phyloP scores from a whole-genome alignment of 1,140 invertebrate species.

The Drosophila subpulchrella region DNA sequence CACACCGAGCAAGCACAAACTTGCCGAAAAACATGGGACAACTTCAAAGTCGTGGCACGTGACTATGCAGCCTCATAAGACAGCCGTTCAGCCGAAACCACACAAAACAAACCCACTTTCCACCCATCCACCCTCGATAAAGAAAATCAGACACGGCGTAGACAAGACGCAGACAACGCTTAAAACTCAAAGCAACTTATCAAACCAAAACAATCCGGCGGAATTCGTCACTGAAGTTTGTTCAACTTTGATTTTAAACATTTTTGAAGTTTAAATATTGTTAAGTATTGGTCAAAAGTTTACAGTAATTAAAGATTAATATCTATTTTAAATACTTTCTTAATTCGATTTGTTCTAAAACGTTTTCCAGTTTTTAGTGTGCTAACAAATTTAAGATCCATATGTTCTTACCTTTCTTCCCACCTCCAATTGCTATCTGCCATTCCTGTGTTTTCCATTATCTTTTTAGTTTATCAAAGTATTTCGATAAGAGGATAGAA shows the following conservation, averaged over 20 bases:
- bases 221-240: slow-evolving; percentile 41
- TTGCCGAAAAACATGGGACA: slow-evolving; percentile 30
- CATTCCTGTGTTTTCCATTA: slow-evolving; percentile 29
- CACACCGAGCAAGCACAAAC: slow-evolving; percentile 23
- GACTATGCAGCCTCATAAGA: slow-evolving; percentile 53
- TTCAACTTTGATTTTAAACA: slow-evolving; percentile 26
- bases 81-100: slow-evolving; percentile 7
- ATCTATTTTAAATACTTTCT: too few relatives aligned
- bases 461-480: slow-evolving; percentile 49
- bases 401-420: neutral
- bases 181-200: slow-evolving; percentile 36
- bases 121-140: neutral
- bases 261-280: too few relatives aligned
- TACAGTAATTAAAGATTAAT: too few relatives aligned
- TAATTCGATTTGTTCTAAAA: neutral
- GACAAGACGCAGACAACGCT: slow-evolving; percentile 55
- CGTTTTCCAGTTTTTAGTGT: neutral
- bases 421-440: slow-evolving; percentile 1
- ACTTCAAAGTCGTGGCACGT: slow-evolving; percentile 59
- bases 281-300: too few relatives aligned
- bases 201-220: slow-evolving; percentile 1
- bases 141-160: slow-evolving; percentile 37
- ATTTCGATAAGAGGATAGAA: slow-evolving; percentile 43
- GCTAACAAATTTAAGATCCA: neutral
- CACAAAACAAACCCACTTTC: neutral